Conservation (phyloP, 2,113 vertebrate genomes). For the Hippolais icterina region DNA sequence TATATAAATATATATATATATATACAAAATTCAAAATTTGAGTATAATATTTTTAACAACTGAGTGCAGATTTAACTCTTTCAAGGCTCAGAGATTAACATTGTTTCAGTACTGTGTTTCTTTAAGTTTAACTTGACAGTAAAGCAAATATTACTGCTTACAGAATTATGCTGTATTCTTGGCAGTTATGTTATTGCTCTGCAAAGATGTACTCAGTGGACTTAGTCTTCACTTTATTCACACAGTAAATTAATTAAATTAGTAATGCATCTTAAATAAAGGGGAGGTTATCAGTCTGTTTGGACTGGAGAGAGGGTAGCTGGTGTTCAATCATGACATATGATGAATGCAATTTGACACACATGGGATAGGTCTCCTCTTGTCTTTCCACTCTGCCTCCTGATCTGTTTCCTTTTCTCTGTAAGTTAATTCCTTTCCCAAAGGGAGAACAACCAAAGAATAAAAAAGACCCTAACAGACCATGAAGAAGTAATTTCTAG, state of each 20-base stretch:
- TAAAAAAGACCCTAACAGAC: neutral
- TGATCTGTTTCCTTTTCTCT: neutral
- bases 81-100: neutral
- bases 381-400: neutral
- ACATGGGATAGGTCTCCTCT: neutral
- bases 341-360: neutral
- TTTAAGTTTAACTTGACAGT: neutral
- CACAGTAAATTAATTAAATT: neutral
- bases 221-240: neutral
- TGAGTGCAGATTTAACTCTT: neutral
- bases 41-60: neutral
- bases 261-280: neutral
- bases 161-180: neutral
- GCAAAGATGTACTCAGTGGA: neutral
- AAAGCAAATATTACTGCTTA: neutral
- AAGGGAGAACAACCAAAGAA: neutral
- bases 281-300: neutral
- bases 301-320: neutral
- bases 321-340: fast-evolving
- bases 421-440: neutral
- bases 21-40: neutral
- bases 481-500: neutral
- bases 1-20: neutral
- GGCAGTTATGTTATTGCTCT: neutral
- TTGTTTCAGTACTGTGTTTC: neutral